Evolutionary conservation across 2,888 invertebrate genomes (phyloP).

Genomic region (Petrolisthes manimaculis): DNA sequence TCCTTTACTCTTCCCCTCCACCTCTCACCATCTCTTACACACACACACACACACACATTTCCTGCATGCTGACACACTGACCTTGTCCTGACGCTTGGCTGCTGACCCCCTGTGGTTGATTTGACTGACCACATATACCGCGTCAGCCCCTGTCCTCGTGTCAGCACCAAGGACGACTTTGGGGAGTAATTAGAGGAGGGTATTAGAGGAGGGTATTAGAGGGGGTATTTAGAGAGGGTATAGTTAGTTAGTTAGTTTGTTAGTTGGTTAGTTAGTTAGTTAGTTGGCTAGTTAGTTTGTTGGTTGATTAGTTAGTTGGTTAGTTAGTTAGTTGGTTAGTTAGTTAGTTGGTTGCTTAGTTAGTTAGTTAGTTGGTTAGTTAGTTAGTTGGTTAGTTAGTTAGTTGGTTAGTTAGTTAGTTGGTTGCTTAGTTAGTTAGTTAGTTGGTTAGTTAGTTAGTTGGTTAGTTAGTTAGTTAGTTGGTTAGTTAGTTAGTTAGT

Average conservation of each 20-base stretch:
- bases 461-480: no score
- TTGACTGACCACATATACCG: slow-evolving; percentile 47
- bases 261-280: no score
- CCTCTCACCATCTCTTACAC: background rate
- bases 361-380: no score
- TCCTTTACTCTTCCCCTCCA: background rate
- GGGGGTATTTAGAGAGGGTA: background rate
- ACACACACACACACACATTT: background rate
- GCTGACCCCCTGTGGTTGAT: slow-evolving; percentile 18
- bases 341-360: no score
- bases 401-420: no score
- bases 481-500: no score
- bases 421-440: no score
- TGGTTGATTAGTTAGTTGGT: no score
- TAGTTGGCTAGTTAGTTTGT: no score
- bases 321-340: no score
- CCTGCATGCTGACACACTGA: background rate
- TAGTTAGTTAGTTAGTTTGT: background rate
- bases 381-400: no score
- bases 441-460: no score
- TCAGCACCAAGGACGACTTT: slow-evolving; percentile 43
- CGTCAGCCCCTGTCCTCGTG: slow-evolving; percentile 22
- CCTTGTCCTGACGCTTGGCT: background rate
- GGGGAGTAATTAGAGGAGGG: background rate
- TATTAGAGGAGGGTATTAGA: background rate